Evolutionary conservation across 2,888 invertebrate species (phyloP).

Genomic region (Branchinecta sandiegonensis): DNA sequence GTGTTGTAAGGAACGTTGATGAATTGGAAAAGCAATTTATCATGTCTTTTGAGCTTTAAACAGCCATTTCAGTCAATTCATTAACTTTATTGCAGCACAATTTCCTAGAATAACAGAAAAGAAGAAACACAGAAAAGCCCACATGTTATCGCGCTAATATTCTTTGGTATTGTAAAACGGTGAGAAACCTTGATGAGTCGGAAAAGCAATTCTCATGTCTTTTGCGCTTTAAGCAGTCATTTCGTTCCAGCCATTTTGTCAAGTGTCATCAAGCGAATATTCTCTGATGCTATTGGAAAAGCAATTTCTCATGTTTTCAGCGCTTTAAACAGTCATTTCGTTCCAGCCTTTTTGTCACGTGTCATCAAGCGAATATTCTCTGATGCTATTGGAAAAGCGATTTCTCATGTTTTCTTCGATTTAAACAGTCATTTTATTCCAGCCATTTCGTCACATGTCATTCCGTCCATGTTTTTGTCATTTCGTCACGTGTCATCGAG

Average conservation of each 20-base stretch:
- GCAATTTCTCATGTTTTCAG: neutral
- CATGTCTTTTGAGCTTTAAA: no score
- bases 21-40: constrained; percentile 38
- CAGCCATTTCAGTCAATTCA: neutral
- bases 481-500: neutral
- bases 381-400: constrained; percentile 54
- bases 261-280: constrained; percentile 89
- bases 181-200: no score
- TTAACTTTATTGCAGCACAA: no score
- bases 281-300: constrained; percentile 69
- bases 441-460: neutral
- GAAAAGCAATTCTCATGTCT: neutral
- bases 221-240: constrained; percentile 5
- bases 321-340: constrained; percentile 22
- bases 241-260: constrained; percentile 69
- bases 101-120: no score
- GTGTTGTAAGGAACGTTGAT: constrained; percentile 73
- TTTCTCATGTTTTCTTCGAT: no score
- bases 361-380: constrained; percentile 96
- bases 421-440: no score
- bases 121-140: no score
- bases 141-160: neutral
- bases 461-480: neutral
- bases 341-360: constrained; percentile 77
- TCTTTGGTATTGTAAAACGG: no score